Conservation (phyloP, 2,113 vertebrate species). For the Danionella cerebrum region DNA sequence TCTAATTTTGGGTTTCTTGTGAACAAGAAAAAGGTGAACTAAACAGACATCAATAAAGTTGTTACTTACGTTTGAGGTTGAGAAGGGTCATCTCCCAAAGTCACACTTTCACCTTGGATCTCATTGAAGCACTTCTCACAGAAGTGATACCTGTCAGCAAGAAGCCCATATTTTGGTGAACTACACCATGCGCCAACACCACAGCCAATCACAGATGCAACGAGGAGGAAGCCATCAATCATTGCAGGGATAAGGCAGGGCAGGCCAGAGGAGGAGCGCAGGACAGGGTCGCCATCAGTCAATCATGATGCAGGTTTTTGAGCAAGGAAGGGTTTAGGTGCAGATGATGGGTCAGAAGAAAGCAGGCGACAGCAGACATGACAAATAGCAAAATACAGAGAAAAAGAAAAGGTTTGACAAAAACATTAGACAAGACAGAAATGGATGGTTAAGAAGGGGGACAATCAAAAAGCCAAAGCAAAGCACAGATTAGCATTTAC, state of each 20-base stretch:
- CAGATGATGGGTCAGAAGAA: constrained; percentile 59
- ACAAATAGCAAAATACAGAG: constrained; percentile 64
- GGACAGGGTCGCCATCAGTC: constrained; percentile 82
- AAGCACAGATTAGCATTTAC: constrained; percentile 93
- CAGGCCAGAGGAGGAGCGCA: constrained; percentile 73
- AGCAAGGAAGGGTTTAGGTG: constrained; percentile 45
- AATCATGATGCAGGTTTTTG: constrained; percentile 72
- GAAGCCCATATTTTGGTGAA: constrained; percentile 99
- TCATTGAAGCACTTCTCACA: constrained; percentile 99
- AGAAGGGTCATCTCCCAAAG: constrained; percentile 95
- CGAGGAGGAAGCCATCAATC: constrained; percentile 79
- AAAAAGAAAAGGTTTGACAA: constrained; percentile 46
- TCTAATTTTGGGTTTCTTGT: no score
- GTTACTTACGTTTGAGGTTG: constrained; percentile 95
- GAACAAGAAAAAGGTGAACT: not conserved
- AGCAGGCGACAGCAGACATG: constrained; percentile 83
- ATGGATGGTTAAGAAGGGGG: constrained; percentile 17
- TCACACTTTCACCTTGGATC: constrained; percentile 98
- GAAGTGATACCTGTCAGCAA: constrained; percentile 99
- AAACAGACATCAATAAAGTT: not conserved
- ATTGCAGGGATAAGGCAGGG: constrained; percentile 70
- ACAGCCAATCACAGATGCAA: constrained; percentile 86
- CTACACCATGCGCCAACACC: constrained; percentile 83
- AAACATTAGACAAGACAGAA: constrained; percentile 66
- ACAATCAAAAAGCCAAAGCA: constrained; percentile 91